A percentile compares a stretch with the other conserved stretches of the same genome.
phyloP scores from a whole-genome alignment of 2,113 vertebrate species.

The Elanus axillaris region DNA sequence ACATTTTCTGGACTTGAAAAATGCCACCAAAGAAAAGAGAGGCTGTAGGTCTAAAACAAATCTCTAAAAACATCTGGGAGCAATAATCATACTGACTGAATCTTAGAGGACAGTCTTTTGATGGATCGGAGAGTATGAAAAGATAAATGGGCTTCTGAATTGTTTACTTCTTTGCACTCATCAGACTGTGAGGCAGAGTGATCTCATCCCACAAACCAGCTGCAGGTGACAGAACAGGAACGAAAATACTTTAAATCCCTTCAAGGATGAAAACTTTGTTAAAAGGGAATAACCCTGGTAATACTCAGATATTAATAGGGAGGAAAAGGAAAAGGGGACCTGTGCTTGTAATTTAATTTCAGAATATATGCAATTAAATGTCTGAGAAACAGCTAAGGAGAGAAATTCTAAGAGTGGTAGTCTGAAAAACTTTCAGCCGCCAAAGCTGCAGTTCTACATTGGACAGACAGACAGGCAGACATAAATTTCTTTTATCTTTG shows the following conservation, averaged over 20 bases:
- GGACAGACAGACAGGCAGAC: not conserved
- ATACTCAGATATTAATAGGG: not conserved
- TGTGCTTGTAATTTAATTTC: not conserved
- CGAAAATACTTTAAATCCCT: not conserved
- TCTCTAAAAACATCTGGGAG: not conserved
- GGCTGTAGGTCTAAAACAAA: not conserved
- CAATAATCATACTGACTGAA: not conserved
- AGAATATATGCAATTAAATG: not conserved
- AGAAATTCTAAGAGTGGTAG: not conserved
- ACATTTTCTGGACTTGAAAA: not conserved
- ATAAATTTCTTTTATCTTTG: not conserved
- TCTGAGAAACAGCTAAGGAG: not conserved
- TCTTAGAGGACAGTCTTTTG: not conserved
- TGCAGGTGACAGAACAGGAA: not conserved
- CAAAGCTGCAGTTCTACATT: not conserved
- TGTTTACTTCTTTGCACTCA: not conserved
- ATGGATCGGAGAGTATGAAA: not conserved
- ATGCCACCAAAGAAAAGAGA: not conserved
- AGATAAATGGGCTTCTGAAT: not conserved
- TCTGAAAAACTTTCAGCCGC: not conserved
- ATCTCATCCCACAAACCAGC: not conserved
- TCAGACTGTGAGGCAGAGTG: not conserved
- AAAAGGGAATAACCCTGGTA: not conserved
- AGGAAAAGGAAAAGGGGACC: not conserved
- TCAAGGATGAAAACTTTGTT: not conserved